These are phyloP conservation scores for Chanos chanos DNA, from an alignment of 2,797 vertebrate genomes.

Conservation along the genomic window DNA sequence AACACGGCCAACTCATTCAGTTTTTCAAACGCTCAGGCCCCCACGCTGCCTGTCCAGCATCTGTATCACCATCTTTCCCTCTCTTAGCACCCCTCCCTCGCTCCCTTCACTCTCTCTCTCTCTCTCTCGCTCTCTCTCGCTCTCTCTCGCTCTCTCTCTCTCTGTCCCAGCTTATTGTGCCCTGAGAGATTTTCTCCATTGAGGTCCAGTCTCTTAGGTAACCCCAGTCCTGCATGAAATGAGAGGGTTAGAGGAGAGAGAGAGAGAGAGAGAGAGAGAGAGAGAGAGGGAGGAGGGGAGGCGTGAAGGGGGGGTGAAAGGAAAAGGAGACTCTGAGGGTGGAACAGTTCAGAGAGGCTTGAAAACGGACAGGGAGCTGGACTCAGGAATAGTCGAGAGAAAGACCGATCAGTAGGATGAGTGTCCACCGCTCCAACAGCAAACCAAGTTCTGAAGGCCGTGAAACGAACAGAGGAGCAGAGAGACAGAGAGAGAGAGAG, in stretches of 20 bases:
- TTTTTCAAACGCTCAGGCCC: conserved; percentile 45
- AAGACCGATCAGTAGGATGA: too few relatives aligned
- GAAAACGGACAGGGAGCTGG: conserved; percentile 64
- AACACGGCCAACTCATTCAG: conserved; percentile 53
- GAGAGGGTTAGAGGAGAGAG: conserved; percentile 64
- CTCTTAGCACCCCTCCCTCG: conserved; percentile 41
- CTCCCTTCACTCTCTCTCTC: conserved; percentile 38
- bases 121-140: conserved; percentile 18
- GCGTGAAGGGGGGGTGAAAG: conserved; percentile 44
- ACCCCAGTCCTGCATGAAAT: conserved; percentile 82
- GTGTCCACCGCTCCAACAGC: too few relatives aligned
- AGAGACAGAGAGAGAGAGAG: too few relatives aligned
- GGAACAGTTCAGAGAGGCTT: conserved; percentile 66
- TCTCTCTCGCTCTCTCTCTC: conserved; percentile 42
- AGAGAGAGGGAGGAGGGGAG: conserved; percentile 29
- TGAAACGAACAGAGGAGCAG: too few relatives aligned
- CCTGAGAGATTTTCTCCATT: conserved; percentile 82
- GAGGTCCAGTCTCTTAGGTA: conserved; percentile 81
- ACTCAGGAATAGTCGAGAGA: too few relatives aligned
- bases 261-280: conserved; percentile 27
- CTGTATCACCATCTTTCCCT: conserved; percentile 63
- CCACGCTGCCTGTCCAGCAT: conserved; percentile 49
- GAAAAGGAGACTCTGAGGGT: conserved; percentile 67
- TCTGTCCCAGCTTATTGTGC: conserved; percentile 75
- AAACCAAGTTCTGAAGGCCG: too few relatives aligned